Percentiles rank a stretch among this genome's conserved stretches.
Evolutionary conservation across 2,797 vertebrate species (phyloP).

Genomic region (Lagorchestes hirsutus): DNA sequence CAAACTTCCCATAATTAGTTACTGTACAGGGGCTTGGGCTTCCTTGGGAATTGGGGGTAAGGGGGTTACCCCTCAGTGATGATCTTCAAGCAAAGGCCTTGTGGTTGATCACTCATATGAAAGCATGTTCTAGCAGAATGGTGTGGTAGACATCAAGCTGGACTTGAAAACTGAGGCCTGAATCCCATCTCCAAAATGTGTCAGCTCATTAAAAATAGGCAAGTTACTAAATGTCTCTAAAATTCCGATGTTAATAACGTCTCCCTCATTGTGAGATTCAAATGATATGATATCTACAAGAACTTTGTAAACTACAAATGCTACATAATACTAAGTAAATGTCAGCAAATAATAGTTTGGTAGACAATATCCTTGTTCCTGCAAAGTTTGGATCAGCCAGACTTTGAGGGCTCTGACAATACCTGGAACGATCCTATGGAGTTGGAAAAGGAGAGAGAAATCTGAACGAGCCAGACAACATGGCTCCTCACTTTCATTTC

Average conservation of each 20-base stretch:
- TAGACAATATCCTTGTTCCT: background rate
- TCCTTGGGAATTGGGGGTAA: no score
- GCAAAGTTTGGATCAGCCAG: background rate
- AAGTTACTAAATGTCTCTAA: background rate
- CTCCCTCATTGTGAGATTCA: background rate
- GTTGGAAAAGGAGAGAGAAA: conserved; percentile 4
- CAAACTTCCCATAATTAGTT: background rate
- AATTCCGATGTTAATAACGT: background rate
- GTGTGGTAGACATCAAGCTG: background rate
- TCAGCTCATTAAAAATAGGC: background rate
- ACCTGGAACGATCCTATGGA: conserved; percentile 29
- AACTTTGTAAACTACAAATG: background rate
- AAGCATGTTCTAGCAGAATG: background rate
- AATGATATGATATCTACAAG: no score
- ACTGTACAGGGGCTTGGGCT: no score
- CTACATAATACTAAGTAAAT: background rate
- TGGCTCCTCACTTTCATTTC: conserved; percentile 71
- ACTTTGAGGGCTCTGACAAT: background rate
- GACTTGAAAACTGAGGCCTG: background rate
- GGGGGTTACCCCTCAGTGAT: background rate
- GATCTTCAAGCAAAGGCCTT: background rate
- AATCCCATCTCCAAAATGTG: background rate
- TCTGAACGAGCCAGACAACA: background rate
- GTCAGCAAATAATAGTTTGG: background rate
- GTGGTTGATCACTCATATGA: background rate